Conservation (phyloP, 2,797 vertebrate genomes). For the Discoglossus pictus region DNA sequence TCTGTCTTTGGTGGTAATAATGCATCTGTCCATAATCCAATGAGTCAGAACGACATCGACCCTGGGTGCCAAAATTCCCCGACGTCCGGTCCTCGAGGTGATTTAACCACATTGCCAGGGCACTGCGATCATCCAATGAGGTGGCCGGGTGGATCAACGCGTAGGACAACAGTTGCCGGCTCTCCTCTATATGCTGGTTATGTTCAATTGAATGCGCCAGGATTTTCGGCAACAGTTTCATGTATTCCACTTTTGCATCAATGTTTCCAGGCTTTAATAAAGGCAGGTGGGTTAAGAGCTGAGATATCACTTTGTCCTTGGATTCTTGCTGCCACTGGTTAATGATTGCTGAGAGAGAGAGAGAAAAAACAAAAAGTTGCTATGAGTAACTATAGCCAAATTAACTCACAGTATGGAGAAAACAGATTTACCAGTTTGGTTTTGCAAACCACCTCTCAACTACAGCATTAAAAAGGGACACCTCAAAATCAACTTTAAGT, state of each 20-base stretch:
- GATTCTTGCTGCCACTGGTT: constrained; percentile 96
- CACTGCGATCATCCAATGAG: constrained; percentile 90
- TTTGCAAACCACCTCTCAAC: no score
- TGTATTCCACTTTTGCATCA: constrained; percentile 94
- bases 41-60: constrained; percentile 80
- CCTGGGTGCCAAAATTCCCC: constrained; percentile 65
- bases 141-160: constrained; percentile 97
- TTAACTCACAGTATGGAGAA: constrained; percentile 16
- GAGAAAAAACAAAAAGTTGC: constrained; percentile 43
- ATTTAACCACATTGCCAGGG: constrained; percentile 95
- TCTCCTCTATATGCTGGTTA: constrained; percentile 95
- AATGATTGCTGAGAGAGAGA: constrained; percentile 81
- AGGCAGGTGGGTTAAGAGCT: constrained; percentile 91
- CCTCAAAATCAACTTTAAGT: no score
- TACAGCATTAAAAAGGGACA: no score
- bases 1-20: constrained; percentile 94
- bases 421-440: no score
- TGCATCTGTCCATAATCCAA: constrained; percentile 84
- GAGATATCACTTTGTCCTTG: constrained; percentile 93
- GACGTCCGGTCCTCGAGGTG: constrained; percentile 92
- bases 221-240: constrained; percentile 94
- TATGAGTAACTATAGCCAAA: constrained; percentile 39
- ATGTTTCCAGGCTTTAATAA: constrained; percentile 93
- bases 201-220: constrained; percentile 96
- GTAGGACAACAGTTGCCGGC: constrained; percentile 93